Evolutionary conservation across 2,113 vertebrate species (phyloP), one percentile per base, ranked within the genome.

Genomic region (Gila orcuttii): DNA sequence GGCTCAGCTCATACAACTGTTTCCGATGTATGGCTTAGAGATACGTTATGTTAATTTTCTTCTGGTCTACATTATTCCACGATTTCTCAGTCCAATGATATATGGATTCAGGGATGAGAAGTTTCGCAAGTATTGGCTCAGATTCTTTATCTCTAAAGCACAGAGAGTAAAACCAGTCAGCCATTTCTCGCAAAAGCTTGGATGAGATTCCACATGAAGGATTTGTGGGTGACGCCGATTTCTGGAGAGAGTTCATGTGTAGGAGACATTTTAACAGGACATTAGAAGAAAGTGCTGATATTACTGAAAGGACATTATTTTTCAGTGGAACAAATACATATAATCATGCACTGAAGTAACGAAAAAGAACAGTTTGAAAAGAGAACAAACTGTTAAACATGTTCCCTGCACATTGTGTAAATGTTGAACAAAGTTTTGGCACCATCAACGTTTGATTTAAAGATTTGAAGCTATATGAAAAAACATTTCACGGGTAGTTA

Each of bases 21-120:
- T 95, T 87, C 94, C 94, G 0, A 31, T 9, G 36, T 86, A 92
- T 2, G 83, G 92, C 13, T 84, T 95, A 87, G 94, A 95, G 91
- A 95, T 95, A 12, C 93, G 94, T 1, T 95, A 96, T 84, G 71
- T 95, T 84, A 95, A 94, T 86, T 95, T 94, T 86, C 88, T 96
- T 87, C 87, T 95, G 31, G 94, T 96, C 25, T 95, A 95, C 89
- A 93, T 96, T 82, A 94, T 95, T 23, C 95, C 95, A 0, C 92
- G 94, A 3, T 95, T 95, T 86, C 85, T 96, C 66, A 95, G 95
- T 73, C 95, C 95, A 0, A 89, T 95, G 57, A 93, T 96, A 83
- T 96, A 96, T 17, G 95, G 95, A 0, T 94, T 95, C 55, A 81
- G 95, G 23, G 95, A 95, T 33, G 90, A 94, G 79, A 92, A 89